phyloP scores from a whole-genome alignment of 2,113 vertebrate genomes.

The Hiodon tergisus region DNA sequence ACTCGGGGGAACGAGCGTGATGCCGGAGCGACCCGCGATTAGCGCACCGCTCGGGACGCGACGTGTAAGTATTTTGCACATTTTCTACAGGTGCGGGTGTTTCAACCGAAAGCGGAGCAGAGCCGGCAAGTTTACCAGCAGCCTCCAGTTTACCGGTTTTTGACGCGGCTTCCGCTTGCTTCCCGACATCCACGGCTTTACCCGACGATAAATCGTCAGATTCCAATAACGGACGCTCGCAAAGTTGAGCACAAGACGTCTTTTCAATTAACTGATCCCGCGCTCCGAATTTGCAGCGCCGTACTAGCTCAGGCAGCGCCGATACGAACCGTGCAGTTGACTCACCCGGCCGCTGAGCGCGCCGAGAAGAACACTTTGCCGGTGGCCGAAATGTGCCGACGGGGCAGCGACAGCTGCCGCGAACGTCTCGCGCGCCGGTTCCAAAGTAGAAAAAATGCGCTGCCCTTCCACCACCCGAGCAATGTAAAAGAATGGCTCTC shows the following conservation, averaged over 20 bases:
- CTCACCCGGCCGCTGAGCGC: slow-evolving; percentile 6
- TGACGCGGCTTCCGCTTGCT: slow-evolving; percentile 7
- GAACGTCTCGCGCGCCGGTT: slow-evolving; percentile 5
- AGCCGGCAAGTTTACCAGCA: not conserved
- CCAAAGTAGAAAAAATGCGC: slow-evolving; percentile 2
- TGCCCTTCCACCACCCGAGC: slow-evolving; percentile 10
- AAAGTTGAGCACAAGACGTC: slow-evolving; percentile 8
- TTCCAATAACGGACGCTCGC: slow-evolving; percentile 2
- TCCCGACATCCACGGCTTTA: slow-evolving; percentile 5
- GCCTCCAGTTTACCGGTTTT: too few relatives aligned
- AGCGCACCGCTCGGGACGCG: too few relatives aligned
- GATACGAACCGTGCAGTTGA: slow-evolving; percentile 2
- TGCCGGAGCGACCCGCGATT: not conserved
- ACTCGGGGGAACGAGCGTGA: not conserved
- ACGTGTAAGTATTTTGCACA: slow-evolving; percentile 8
- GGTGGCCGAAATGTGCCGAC: slow-evolving; percentile 14
- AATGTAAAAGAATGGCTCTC: slow-evolving; percentile 1
- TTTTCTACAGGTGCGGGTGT: not conserved
- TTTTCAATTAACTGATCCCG: slow-evolving; percentile 13
- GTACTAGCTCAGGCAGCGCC: slow-evolving; percentile 7
- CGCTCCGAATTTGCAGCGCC: slow-evolving; percentile 8
- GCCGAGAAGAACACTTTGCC: slow-evolving; percentile 2
- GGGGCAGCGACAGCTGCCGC: slow-evolving; percentile 5
- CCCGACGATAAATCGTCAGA: slow-evolving; percentile 1
- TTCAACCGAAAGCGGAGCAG: not conserved